A percentile compares a stretch with the other conserved stretches of the same genome.
Conservation (phyloP, 2,888 invertebrate genomes). For the Isotomurus palustris region DNA sequence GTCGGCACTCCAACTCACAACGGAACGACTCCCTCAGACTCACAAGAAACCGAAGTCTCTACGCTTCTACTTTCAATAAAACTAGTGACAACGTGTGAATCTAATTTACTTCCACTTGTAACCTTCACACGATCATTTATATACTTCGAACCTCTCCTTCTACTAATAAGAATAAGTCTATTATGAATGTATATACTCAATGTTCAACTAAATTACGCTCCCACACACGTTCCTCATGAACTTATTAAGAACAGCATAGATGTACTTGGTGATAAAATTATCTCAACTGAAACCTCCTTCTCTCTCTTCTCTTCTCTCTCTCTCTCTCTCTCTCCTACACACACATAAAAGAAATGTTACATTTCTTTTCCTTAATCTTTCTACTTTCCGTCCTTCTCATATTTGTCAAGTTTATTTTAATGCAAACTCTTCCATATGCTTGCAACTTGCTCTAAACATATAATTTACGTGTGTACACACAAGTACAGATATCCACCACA, state of each 20-base stretch:
- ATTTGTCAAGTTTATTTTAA: background rate
- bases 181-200: too few species aligned
- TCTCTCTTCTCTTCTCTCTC: background rate
- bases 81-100: slow-evolving; percentile 28
- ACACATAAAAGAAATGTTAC: background rate
- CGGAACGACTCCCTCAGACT: slow-evolving; percentile 40
- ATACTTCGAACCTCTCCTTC: background rate
- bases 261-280: background rate
- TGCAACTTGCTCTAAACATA: background rate
- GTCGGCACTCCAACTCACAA: slow-evolving; percentile 14
- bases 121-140: too few species aligned
- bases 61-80: slow-evolving; percentile 25
- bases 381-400: too few species aligned
- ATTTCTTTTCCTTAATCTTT: too few species aligned
- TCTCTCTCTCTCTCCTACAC: background rate
- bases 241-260: background rate
- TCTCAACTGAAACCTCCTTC: too few species aligned
- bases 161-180: too few species aligned
- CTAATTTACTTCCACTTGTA: too few species aligned
- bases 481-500: too few species aligned
- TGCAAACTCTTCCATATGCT: background rate
- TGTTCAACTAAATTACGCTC: background rate
- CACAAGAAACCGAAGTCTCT: slow-evolving; percentile 36
- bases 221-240: background rate
- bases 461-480: too few species aligned